Evolutionary conservation across 2,797 vertebrate genomes (phyloP).

Genomic region (Catostomus latipinnis): DNA sequence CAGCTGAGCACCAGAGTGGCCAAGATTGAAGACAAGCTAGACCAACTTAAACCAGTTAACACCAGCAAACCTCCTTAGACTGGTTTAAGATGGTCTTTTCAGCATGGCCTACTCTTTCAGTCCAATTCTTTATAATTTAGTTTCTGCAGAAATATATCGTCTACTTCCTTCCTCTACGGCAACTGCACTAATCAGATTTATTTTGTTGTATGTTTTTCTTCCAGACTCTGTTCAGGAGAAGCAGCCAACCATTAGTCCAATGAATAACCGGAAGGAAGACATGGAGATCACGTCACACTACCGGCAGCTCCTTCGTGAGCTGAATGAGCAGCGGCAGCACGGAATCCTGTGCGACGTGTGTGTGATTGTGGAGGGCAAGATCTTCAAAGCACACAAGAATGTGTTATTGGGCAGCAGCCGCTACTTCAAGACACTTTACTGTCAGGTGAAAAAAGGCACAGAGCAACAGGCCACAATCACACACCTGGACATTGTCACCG

Average conservation of each 20-base stretch:
- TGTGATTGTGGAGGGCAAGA: conserved; percentile 95
- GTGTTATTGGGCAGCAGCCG: conserved; percentile 95
- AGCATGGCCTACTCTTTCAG: no score
- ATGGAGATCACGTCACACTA: conserved; percentile 99
- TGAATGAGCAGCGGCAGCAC: conserved; percentile 95
- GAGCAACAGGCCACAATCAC: conserved; percentile 92
- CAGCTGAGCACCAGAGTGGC: no score
- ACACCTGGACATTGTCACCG: conserved; percentile 96
- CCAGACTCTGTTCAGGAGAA: conserved; percentile 78
- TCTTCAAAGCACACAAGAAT: conserved; percentile 97
- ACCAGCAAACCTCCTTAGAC: no score
- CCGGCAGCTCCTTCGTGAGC: conserved; percentile 93
- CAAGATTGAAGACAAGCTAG: no score
- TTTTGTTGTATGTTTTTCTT: conserved; percentile 27
- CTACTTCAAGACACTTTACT: conserved; percentile 98
- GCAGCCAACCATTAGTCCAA: conserved; percentile 83
- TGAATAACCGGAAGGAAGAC: conserved; percentile 98
- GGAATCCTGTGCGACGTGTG: conserved; percentile 96
- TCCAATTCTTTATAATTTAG: no score
- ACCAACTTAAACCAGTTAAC: no score
- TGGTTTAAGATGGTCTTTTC: no score
- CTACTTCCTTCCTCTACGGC: background rate
- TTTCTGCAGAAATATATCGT: background rate
- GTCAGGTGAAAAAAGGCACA: conserved; percentile 88
- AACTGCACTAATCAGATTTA: conserved; percentile 4